phyloP scores from a whole-genome alignment of 2,888 invertebrate species.

The Theretra japonica region DNA sequence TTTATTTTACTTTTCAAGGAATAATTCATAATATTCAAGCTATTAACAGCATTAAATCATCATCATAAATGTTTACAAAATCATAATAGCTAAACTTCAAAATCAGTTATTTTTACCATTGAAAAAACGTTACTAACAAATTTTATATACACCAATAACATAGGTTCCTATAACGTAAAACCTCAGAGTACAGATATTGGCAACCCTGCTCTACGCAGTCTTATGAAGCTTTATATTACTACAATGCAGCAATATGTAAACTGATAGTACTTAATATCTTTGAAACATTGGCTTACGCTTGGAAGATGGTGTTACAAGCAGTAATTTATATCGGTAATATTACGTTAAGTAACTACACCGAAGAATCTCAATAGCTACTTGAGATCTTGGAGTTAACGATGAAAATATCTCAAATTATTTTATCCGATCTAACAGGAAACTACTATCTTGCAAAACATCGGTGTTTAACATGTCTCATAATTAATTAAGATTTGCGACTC shows the following conservation, averaged over 20 bases:
- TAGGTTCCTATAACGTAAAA: too few relatives aligned
- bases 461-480: too few relatives aligned
- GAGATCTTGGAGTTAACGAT: not conserved
- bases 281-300: not conserved
- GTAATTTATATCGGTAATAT: not conserved
- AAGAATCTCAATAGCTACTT: not conserved
- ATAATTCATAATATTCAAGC: too few relatives aligned
- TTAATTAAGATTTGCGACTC: too few relatives aligned
- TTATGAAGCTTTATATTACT: not conserved
- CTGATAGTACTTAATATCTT: not conserved
- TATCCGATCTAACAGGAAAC: not conserved
- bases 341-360: not conserved
- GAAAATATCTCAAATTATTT: not conserved
- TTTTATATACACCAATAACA: too few relatives aligned
- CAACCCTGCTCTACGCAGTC: not conserved
- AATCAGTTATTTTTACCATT: too few relatives aligned
- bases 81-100: too few relatives aligned
- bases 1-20: too few relatives aligned
- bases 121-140: too few relatives aligned
- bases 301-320: not conserved
- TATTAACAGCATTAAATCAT: too few relatives aligned
- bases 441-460: too few relatives aligned
- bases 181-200: not conserved
- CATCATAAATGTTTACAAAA: too few relatives aligned
- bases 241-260: conserved; percentile 1